These are phyloP conservation scores for Corapipo altera DNA, from an alignment of 2,113 vertebrate genomes.

Conservation along the genomic window DNA sequence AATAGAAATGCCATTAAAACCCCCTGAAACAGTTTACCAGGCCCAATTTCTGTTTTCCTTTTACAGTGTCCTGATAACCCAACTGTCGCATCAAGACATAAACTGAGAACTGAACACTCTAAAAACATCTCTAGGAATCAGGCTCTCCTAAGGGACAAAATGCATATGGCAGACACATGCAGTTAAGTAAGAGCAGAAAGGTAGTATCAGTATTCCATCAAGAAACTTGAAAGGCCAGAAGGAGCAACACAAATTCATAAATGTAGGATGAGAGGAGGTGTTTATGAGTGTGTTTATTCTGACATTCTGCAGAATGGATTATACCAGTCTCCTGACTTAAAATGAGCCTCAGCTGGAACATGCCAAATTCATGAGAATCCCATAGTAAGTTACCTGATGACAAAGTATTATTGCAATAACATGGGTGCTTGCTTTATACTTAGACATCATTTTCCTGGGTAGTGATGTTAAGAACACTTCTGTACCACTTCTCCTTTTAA, in stretches of 20 bases:
- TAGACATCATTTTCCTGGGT: neutral
- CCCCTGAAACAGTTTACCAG: slow-evolving; percentile 30
- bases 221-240: neutral
- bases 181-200: neutral
- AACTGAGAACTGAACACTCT: neutral
- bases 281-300: neutral
- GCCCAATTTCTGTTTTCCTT: slow-evolving; percentile 25
- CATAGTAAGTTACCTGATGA: neutral
- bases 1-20: slow-evolving; percentile 57
- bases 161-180: neutral
- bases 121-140: slow-evolving; percentile 6
- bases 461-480: neutral
- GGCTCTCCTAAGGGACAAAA: neutral
- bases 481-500: neutral
- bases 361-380: neutral
- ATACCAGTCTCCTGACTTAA: neutral
- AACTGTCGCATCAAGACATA: neutral
- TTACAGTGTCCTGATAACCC: neutral
- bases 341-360: neutral
- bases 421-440: neutral
- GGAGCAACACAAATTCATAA: neutral
- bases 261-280: neutral
- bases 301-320: neutral
- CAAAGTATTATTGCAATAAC: neutral
- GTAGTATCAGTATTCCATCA: neutral